These are phyloP conservation scores for Brachyrhaphis roseni DNA, from an alignment of 2,797 vertebrate genomes.

Conservation along the genomic window DNA sequence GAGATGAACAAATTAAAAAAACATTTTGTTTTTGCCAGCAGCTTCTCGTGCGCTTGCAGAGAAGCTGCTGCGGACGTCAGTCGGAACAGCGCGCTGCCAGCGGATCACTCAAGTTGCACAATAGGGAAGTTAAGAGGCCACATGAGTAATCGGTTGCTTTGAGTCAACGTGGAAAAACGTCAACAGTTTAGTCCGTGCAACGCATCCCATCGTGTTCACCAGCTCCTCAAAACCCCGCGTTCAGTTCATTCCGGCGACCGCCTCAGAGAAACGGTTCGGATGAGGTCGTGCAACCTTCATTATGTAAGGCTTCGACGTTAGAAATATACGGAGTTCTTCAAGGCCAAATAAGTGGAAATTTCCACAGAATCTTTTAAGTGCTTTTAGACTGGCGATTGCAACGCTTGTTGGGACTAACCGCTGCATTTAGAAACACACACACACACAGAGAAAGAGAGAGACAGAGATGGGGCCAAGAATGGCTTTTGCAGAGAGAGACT, in stretches of 20 bases:
- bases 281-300: conserved; percentile 63
- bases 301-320: conserved; percentile 61
- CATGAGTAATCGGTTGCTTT: conserved; percentile 20
- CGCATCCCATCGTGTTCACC: not conserved
- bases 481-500: conserved; percentile 54
- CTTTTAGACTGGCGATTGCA: conserved; percentile 31
- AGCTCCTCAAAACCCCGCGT: not conserved
- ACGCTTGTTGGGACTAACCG: conserved; percentile 44
- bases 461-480: conserved; percentile 67
- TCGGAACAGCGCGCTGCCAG: conserved; percentile 52
- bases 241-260: conserved; percentile 41
- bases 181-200: not conserved
- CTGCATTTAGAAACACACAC: conserved; percentile 48
- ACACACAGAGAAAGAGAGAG: not conserved
- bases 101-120: conserved; percentile 69
- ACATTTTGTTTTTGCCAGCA: not conserved
- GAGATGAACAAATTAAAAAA: not conserved
- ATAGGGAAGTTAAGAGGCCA: conserved; percentile 67
- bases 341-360: conserved; percentile 40
- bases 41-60: conserved; percentile 11
- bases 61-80: conserved; percentile 39
- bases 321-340: conserved; percentile 36
- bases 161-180: conserved; percentile 24
- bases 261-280: conserved; percentile 23
- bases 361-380: conserved; percentile 38